These are phyloP conservation scores for Artemia sinica DNA, from an alignment of 2,888 invertebrate genomes.

Conservation along the genomic window DNA sequence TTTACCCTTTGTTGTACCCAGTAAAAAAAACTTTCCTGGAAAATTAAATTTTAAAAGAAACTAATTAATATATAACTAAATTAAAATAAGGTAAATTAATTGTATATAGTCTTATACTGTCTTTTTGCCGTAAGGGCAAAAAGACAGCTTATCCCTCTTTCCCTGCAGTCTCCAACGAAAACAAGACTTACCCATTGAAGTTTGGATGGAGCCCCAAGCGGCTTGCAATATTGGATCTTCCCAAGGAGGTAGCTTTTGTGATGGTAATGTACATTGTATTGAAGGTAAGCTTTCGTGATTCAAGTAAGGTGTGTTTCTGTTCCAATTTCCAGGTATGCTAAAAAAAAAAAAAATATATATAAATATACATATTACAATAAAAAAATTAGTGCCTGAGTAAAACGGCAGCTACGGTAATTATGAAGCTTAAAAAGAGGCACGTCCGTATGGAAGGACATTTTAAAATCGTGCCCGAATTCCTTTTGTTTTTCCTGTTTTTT, in stretches of 20 bases:
- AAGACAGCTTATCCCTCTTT: no score
- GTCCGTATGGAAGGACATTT: no score
- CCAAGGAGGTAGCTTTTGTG: slow-evolving; percentile 2
- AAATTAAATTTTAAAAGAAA: no score
- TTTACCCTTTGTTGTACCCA: no score
- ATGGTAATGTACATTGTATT: background rate
- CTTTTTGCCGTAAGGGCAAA: no score
- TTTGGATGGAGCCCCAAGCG: slow-evolving; percentile 2
- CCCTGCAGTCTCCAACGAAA: background rate
- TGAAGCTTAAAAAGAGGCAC: no score
- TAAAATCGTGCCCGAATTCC: no score
- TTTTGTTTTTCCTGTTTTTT: no score
- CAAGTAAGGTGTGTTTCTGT: background rate
- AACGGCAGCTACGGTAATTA: no score
- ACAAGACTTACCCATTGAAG: slow-evolving; percentile 1
- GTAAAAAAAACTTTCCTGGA: background rate
- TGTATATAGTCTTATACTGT: background rate
- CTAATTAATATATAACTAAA: background rate
- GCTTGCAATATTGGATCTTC: background rate
- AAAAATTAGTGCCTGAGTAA: background rate
- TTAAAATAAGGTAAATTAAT: background rate
- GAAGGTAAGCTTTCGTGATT: background rate
- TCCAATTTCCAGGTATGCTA: background rate
- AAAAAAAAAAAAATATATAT: background rate
- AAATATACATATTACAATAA: background rate